phyloP scores from a whole-genome alignment of 2,888 invertebrate genomes.

The Automeris io region DNA sequence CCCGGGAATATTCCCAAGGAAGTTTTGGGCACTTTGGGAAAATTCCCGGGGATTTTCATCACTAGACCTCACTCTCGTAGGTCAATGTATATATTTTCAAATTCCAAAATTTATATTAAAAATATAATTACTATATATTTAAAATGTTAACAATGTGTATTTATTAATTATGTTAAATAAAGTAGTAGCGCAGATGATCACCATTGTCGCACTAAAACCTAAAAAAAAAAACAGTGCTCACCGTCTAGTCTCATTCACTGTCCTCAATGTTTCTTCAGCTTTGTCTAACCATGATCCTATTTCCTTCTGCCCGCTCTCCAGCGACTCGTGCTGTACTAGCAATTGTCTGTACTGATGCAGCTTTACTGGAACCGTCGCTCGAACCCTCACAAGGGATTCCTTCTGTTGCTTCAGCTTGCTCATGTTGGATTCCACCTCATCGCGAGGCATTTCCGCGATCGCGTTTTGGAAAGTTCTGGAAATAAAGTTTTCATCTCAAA shows the following conservation, averaged over 20 bases:
- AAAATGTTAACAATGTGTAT: too few species aligned
- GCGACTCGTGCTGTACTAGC: conserved; percentile 91
- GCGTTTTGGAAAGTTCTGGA: conserved; percentile 89
- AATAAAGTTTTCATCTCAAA: conserved; percentile 3
- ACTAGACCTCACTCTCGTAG: too few species aligned
- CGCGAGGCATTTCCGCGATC: conserved; percentile 91
- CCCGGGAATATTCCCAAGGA: too few species aligned
- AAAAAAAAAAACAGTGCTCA: conserved; percentile 22
- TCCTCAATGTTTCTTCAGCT: conserved; percentile 84
- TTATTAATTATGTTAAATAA: too few species aligned
- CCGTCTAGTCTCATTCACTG: conserved; percentile 53
- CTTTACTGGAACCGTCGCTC: conserved; percentile 89
- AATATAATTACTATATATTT: too few species aligned
- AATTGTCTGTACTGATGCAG: conserved; percentile 89
- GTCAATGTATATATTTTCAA: too few species aligned
- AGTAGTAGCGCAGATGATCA: too few species aligned
- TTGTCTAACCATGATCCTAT: conserved; percentile 91
- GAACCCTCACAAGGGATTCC: conserved; percentile 89
- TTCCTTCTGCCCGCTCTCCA: conserved; percentile 91
- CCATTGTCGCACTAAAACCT: too few species aligned
- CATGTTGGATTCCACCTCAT: conserved; percentile 95
- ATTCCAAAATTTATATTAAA: too few species aligned
- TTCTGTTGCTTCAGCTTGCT: conserved; percentile 90
- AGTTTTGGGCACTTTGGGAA: too few species aligned
- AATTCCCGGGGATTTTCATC: too few species aligned